Base-by-base conservation (phyloP, 2,797 vertebrate genomes). In the Triplophysa yarkandensis region DNA sequence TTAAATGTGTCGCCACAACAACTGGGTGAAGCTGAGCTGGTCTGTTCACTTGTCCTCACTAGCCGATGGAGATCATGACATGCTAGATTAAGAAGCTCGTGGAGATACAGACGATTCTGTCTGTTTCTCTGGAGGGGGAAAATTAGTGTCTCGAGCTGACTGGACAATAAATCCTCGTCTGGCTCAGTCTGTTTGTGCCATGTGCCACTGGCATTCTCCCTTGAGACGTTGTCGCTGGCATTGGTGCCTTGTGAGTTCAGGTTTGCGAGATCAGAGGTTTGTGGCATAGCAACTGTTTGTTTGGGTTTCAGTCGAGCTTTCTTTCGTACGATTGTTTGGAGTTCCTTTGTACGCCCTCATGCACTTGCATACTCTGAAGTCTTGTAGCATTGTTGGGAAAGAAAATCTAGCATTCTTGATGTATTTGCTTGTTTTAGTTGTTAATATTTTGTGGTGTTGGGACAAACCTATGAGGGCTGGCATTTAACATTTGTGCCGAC, bases 1-100 rank as follows among this genome's bases (percentile, higher is more conserved):
- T 86, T 87, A 88, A 88, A 82, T 66, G 84, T 68, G 76, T 92
- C 86, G 83, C 85, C 84, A 87, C 63, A 88, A 87, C 85, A 79
- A 91, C 88, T 83, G 80, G 78, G 82, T 16, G 28, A 17, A 67
- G 62, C 48, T 68, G 54, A 77, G 82, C 86, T 66, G 34, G n/a
- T 71, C 21, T 48, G 81, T 72, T 83, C 82, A 77, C 90, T 88
- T 87, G 87, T 87, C 88, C 89, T 87, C 84, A 86, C 87, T 81
- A 74, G 78, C 85, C 81, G 87, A 88, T 75, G 80, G 85, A 84
- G 88, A 88, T 89, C 88, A 89, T 89, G 87, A 86, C 82, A 76
- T 62, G 83, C 77, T 44, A 88, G 87, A 91, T 91, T 89, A 91
- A 86, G 46, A 65, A 36, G 57, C 62, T 68, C 54, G 76, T 85